Conservation (phyloP, 2,797 vertebrate genomes). For the Aplochiton taeniatus region DNA sequence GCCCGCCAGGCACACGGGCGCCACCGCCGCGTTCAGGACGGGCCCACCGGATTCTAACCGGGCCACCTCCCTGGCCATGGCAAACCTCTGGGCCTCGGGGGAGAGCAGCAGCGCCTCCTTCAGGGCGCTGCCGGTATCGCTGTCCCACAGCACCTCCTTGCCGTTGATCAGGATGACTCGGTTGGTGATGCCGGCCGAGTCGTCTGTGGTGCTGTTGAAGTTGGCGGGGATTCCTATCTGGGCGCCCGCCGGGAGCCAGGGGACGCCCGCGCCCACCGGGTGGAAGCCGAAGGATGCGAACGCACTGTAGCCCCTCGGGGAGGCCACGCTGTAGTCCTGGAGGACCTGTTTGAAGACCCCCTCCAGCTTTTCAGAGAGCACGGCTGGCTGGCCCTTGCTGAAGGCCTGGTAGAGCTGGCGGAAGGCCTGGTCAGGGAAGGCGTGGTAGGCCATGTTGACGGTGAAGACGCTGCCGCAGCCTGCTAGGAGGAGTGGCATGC, state of each 20-base stretch:
- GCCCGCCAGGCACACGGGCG: conserved; percentile 80
- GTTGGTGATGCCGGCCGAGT: conserved; percentile 73
- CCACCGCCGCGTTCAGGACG: conserved; percentile 74
- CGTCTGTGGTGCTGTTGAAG: conserved; percentile 77
- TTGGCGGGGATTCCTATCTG: conserved; percentile 87
- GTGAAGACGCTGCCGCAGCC: conserved; percentile 85
- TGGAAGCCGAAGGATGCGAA: conserved; percentile 89
- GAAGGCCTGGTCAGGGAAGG: conserved; percentile 80
- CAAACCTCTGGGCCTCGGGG: conserved; percentile 84
- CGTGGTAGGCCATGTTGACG: conserved; percentile 83
- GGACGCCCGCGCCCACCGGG: conserved; percentile 86
- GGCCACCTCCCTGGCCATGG: conserved; percentile 83
- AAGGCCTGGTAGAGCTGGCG: conserved; percentile 88
- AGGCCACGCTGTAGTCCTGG: conserved; percentile 70
- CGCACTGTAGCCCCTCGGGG: conserved; percentile 67
- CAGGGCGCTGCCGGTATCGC: conserved; percentile 71
- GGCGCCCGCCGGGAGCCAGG: conserved; percentile 83
- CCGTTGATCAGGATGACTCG: conserved; percentile 80
- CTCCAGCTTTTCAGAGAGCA: conserved; percentile 77
- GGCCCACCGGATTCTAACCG: conserved; percentile 77
- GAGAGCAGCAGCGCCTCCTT: conserved; percentile 84
- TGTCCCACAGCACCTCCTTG: conserved; percentile 82
- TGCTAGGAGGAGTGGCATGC: conserved; percentile 75
- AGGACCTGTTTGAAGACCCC: conserved; percentile 82
- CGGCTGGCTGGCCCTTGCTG: conserved; percentile 77